Base-by-base conservation (phyloP, 2,797 vertebrate species). In the Artibeus lituratus region DNA sequence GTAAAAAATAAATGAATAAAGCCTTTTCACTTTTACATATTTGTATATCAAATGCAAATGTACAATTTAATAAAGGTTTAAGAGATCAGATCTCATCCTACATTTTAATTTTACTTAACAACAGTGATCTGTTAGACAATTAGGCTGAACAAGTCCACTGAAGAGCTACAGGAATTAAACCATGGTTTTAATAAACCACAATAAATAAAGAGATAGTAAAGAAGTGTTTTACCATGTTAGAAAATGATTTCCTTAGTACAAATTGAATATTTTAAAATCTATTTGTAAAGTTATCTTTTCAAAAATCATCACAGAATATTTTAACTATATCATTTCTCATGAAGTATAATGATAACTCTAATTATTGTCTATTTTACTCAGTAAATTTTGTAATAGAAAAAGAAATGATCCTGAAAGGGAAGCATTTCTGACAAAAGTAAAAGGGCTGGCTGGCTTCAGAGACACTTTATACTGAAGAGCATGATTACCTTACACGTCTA, bases 41-140 rank as follows among this genome's bases (percentile, higher is more conserved):
- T 70, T 88, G 10, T 47, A 78, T 26, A 87, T 86, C n/a, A 87
- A 90, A 57, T 85, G 39, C 49, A 22, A 78, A 78, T 78, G 42
- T 57, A 72, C n/a, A 78, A 78, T 59, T 92, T 39, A 91, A 80
- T 57, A 44, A 88, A 65, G 32, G 10, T 84, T 92, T 92, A 77
- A 91, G 26, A 91, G 26, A 62, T 47, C 55, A 10, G 6, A 35
- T 92, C 22, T 72, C 11, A 47, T 73, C 22, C 14, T 87, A 59
- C 69, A 8, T 78, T 93, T 95, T 49, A 76, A 85, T 87, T 95
- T 90, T 93, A 80, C 83, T 95, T 91, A 90, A 80, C 18, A 62
- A 62, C 15, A 57, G 26, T 65, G 39, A 87, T 88, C 91, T 97
- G 42, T 89, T 22, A 96, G 47, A 77, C 16, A 89, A 87, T 55